Conservation (phyloP, 2,888 invertebrate species). For the Hirtodrosophila cameraria region DNA sequence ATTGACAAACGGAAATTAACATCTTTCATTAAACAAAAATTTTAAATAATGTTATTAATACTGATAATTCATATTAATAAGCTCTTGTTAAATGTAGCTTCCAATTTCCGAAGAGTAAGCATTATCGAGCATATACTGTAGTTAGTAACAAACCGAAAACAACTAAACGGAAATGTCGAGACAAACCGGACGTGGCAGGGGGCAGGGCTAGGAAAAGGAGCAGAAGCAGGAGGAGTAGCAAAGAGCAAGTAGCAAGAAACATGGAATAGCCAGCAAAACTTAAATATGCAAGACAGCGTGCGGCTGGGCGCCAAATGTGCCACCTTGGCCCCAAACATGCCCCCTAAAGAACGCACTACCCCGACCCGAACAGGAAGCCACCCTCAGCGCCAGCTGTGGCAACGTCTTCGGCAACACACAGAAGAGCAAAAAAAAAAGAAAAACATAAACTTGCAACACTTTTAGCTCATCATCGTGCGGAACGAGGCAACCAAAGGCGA, state of each 20-base stretch:
- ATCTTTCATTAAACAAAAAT: no score
- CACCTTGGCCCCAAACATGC: slow-evolving; percentile 13
- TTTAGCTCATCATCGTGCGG: slow-evolving; percentile 66
- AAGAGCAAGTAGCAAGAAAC: no score
- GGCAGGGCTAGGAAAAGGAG: not conserved
- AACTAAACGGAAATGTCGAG: slow-evolving; percentile 58
- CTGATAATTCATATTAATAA: no score
- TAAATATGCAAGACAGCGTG: slow-evolving; percentile 73
- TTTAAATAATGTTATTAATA: no score
- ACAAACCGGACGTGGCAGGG: slow-evolving; percentile 45
- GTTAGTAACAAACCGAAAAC: slow-evolving; percentile 50
- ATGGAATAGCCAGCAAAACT: slow-evolving; percentile 33
- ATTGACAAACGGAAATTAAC: no score
- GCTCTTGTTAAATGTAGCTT: no score
- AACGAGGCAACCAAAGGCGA: slow-evolving; percentile 29
- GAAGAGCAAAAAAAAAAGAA: no score
- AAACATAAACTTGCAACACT: slow-evolving; percentile 67
- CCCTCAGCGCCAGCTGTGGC: slow-evolving; percentile 39
- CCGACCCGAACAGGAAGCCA: slow-evolving; percentile 11
- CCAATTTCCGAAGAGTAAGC: no score
- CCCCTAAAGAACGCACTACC: no score
- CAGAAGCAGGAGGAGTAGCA: not conserved
- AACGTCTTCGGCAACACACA: no score
- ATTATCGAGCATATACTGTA: no score
- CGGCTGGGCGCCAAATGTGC: slow-evolving; percentile 70